Evolutionary conservation across 1,140 invertebrate species (phyloP), one percentile per base, ranked within the genome.

Genomic region (Callitettix versicolor): DNA sequence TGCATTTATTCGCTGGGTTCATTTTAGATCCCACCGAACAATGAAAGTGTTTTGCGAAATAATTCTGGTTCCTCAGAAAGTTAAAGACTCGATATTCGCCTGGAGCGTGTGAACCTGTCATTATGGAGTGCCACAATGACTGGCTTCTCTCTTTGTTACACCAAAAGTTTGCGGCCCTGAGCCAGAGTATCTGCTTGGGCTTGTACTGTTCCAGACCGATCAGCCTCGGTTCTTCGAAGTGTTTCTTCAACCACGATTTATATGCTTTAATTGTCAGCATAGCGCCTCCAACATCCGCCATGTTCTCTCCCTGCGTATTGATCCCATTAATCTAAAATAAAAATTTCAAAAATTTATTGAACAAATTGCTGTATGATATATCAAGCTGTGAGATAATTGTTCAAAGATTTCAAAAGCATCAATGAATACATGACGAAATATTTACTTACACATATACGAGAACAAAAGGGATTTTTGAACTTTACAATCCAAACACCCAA

Each of bases 1-100:
- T 74, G 72, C 92, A 96, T 67, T 94, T 95, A 0, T 88, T 75
- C 14, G 67, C 63, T 0, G 91, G 91, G 69, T 96, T 95, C 89
- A 95, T 93, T 21, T 75, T 78, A 0, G 85, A 82, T 1, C 81
- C 83, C 1, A 73, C 55, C 0, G 86, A 82, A 70, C 92, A 97
- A 38, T 85, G 81, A 71, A 92, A 96, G 68, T 92, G 88, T 54
- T 76, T 70, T 0, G 86, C 73, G 71, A 96, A 96, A 51, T 91
- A 84, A 43, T 80, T 74, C 72, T 88, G 85, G 67, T 96, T 97
- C 38, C 88, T 87, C n/a, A 95, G 70, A 1, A 91, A 85, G 7
- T 91, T 91, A 42, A 86, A 73, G 0, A 95, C 87, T 26, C 91
- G 81, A 73, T 84, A 91, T 51, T 80, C 75, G 21, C 80, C 81